A percentile compares a stretch with the other conserved stretches of the same genome.
Conservation (phyloP, 2,113 vertebrate species). For the Notiomystis cincta region DNA sequence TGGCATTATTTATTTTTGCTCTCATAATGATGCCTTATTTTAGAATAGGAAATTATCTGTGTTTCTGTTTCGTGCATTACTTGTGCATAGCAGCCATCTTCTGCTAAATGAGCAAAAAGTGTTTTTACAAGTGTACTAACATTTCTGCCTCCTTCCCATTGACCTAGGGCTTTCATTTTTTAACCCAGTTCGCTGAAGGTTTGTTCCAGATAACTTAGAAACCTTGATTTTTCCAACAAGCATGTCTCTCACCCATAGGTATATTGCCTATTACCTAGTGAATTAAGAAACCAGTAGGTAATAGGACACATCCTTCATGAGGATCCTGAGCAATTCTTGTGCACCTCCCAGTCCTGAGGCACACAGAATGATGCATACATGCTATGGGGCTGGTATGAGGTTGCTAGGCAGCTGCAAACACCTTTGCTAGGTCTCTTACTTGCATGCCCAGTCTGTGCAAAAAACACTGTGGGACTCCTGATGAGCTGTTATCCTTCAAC, state of each 20-base stretch:
- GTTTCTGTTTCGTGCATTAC: neutral
- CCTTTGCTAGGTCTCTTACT: neutral
- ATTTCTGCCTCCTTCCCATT: neutral
- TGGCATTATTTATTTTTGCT: neutral
- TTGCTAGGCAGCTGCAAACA: neutral
- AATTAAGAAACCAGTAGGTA: neutral
- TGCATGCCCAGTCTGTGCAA: neutral
- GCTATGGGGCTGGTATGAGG: accelerated
- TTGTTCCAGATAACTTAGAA: neutral
- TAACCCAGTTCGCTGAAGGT: neutral
- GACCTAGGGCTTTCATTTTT: neutral
- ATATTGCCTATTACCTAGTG: neutral
- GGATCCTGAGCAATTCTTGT: neutral
- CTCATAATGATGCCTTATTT: neutral
- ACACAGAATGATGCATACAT: neutral
- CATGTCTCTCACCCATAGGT: neutral
- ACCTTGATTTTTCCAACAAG: neutral
- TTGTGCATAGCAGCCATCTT: neutral
- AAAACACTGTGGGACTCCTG: neutral
- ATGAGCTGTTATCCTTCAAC: neutral
- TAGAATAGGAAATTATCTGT: neutral
- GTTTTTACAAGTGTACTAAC: neutral
- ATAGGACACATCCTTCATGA: neutral
- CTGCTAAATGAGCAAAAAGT: neutral
- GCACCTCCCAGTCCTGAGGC: neutral